Evolutionary conservation across 2,888 invertebrate species (phyloP), one percentile per base, ranked within the genome.

Genomic region (Sinodicranocentrus sp.): DNA sequence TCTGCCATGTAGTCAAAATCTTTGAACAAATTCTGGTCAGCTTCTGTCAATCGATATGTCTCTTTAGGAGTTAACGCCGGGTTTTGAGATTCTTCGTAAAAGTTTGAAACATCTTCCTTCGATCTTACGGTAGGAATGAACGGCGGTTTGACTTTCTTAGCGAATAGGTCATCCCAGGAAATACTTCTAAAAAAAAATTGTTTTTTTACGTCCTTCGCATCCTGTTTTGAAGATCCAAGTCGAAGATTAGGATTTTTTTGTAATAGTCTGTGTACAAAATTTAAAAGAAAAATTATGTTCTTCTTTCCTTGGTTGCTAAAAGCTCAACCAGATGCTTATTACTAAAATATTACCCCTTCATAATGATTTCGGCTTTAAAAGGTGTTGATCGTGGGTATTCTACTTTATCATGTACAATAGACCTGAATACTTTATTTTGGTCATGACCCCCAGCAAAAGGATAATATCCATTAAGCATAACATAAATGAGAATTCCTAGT

Each of bases 361-460:
- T 99, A 89, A 99, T 97, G 88, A 98, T 98, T 90, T 99, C 98
- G 21, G 99, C 96, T 92, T 99, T 99, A 85, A 98, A 92, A 54
- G 98, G 98, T 86, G 99, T 93, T 91, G 98, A 99, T 90, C 98
- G 93, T 61, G 99, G 99, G 92, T 99, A 99, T 88, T 98, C 95
- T 89, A 99, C 99, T 93, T 99, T 99, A 91, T 99, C 99, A 90
- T 99, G 98, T 33, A 99, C 99, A 91, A 99, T 99, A 65, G 98
- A 98, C 92, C 99, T 99, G 91, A 99, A 99, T 48, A 99, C 99
- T 93, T 99, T 99, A 90, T 99, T 99, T 91, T 99, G 99, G 90
- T 99, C 99, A 91, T 99, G 99, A 61, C n/a, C n/a, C n/a, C 99
- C 99, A 48, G 98, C 98, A 92, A 99, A 99, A 23, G 99, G 99